phyloP scores from a whole-genome alignment of 2,113 vertebrate genomes.

The Labrus mixtus region DNA sequence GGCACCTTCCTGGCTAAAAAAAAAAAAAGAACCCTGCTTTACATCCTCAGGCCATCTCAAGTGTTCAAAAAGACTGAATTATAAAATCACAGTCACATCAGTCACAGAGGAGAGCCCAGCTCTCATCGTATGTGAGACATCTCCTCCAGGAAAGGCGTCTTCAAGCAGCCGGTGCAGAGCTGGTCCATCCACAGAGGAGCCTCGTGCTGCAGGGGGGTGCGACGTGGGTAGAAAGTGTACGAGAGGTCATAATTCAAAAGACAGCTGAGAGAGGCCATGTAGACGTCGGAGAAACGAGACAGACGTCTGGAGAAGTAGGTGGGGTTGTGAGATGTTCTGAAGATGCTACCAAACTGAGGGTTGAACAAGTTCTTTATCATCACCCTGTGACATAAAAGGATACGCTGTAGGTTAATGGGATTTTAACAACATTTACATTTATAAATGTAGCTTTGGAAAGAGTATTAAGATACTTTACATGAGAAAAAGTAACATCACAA shows the following conservation, averaged over 20 bases:
- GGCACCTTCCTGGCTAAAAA: constrained; percentile 16
- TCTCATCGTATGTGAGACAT: constrained; percentile 87
- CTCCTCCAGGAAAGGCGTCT: constrained; percentile 86
- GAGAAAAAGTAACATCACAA: neutral
- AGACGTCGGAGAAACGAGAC: constrained; percentile 87
- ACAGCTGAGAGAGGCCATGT: constrained; percentile 88
- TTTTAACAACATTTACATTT: neutral
- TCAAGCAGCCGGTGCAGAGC: constrained; percentile 89
- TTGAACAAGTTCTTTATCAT: constrained; percentile 88
- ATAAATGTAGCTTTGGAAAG: too few species aligned
- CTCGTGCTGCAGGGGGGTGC: constrained; percentile 88
- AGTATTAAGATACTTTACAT: neutral
- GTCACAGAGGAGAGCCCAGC: constrained; percentile 31
- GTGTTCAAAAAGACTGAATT: constrained; percentile 34
- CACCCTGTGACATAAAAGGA: constrained; percentile 66
- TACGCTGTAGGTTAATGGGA: neutral
- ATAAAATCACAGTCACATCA: constrained; percentile 45
- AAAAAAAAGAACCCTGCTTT: constrained; percentile 22
- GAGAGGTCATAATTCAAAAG: constrained; percentile 86
- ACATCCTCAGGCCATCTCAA: constrained; percentile 27
- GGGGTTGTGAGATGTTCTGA: constrained; percentile 88
- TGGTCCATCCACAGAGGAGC: constrained; percentile 90
- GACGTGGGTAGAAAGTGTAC: constrained; percentile 87
- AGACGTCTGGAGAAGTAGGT: constrained; percentile 89
- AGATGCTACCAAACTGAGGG: constrained; percentile 89